phyloP scores from a whole-genome alignment of 2,888 invertebrate species.

The Chrysopilus asiliformis region DNA sequence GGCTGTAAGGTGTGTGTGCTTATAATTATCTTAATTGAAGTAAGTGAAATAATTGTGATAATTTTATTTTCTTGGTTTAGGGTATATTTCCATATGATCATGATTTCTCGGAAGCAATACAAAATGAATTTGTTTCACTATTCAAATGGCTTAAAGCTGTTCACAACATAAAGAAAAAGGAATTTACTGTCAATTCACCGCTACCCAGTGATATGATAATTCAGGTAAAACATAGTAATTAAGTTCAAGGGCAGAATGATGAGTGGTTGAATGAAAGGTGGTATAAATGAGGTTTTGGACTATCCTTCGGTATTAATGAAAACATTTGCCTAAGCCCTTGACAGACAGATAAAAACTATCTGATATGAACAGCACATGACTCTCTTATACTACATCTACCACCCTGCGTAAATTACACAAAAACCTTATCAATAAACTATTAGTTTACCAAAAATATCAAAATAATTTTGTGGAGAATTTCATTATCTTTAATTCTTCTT shows the following conservation, averaged over 20 bases:
- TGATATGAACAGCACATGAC: too few relatives aligned
- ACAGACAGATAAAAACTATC: too few relatives aligned
- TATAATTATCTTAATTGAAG: background rate
- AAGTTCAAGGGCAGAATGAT: background rate
- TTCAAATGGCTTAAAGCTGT: conserved; percentile 89
- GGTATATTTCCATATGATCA: conserved; percentile 75
- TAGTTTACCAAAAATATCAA: too few relatives aligned
- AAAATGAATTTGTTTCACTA: conserved; percentile 77
- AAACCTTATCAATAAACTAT: too few relatives aligned
- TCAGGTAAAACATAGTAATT: conserved; percentile 44
- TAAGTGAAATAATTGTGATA: background rate
- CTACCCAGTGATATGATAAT: conserved; percentile 83
- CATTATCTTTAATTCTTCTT: too few relatives aligned
- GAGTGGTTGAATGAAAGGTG: too few relatives aligned
- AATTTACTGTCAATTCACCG: conserved; percentile 53
- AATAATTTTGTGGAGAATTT: too few relatives aligned
- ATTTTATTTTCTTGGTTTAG: conserved; percentile 43
- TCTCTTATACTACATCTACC: too few relatives aligned
- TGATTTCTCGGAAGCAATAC: conserved; percentile 74
- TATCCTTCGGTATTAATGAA: too few relatives aligned
- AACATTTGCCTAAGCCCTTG: too few relatives aligned
- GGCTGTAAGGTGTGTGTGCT: conserved; percentile 23
- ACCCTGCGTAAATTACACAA: too few relatives aligned
- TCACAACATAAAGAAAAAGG: conserved; percentile 55
- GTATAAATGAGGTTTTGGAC: too few relatives aligned